Percentiles rank a stretch among this genome's conserved stretches.
phyloP scores from a whole-genome alignment of 2,797 vertebrate species.

The Spinus pinus region DNA sequence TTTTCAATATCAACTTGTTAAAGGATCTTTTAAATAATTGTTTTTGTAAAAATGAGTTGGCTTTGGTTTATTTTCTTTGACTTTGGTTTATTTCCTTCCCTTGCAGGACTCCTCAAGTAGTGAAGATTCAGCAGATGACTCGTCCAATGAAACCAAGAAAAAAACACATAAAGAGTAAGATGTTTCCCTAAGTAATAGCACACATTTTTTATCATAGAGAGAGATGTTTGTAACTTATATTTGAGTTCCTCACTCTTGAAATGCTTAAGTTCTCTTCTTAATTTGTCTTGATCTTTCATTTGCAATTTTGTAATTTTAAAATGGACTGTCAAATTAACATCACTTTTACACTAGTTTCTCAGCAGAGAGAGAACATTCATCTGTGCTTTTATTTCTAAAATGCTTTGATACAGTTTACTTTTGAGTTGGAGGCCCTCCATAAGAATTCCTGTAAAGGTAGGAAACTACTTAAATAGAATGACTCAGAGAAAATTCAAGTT shows the following conservation, averaged over 20 bases:
- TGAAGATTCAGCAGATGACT: slow-evolving; percentile 84
- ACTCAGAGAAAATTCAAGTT: background rate
- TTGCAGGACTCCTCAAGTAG: slow-evolving; percentile 88
- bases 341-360: background rate
- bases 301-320: background rate
- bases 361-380: background rate
- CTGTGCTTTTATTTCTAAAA: background rate
- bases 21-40: background rate
- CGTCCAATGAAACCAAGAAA: slow-evolving; percentile 78
- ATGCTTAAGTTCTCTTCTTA: background rate
- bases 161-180: slow-evolving; percentile 91
- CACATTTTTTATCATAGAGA: background rate
- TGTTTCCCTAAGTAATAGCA: background rate
- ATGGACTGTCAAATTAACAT: background rate
- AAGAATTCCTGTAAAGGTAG: background rate
- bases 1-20: background rate
- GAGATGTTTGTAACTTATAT: background rate
- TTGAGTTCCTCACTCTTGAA: background rate
- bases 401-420: background rate
- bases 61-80: background rate
- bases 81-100: background rate
- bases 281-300: background rate
- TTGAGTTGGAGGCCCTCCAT: background rate
- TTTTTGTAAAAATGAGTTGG: background rate
- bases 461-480: background rate